A percentile compares a stretch with the other conserved stretches of the same genome.
Evolutionary conservation across 2,113 vertebrate genomes (phyloP).

Genomic region (Neotoma lepida): DNA sequence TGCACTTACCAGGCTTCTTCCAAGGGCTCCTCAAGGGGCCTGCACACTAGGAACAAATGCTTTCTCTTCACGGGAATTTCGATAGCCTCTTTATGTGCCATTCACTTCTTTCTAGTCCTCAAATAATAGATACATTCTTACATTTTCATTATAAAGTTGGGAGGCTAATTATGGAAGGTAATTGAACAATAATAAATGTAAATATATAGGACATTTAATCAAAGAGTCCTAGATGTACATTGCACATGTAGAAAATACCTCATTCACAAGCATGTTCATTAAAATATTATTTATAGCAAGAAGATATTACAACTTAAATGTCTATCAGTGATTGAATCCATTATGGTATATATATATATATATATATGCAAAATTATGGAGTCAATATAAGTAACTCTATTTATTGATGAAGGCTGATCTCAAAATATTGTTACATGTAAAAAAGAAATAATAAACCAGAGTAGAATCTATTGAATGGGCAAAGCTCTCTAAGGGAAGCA

Average conservation of each 20-base stretch:
- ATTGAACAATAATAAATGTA: slow-evolving; percentile 4
- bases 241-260: not conserved
- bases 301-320: slow-evolving; percentile 15
- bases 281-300: not conserved
- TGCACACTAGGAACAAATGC: not conserved
- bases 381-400: not conserved
- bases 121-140: not conserved
- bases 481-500: not conserved
- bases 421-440: slow-evolving; percentile 5
- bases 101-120: not conserved
- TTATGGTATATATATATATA: not conserved
- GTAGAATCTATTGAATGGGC: not conserved
- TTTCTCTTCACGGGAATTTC: not conserved
- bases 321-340: not conserved
- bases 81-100: not conserved
- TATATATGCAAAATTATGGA: not conserved
- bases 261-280: not conserved
- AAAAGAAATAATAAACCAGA: not conserved
- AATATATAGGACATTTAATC: not conserved
- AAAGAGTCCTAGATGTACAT: not conserved
- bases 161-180: not conserved
- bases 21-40: not conserved
- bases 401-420: not conserved
- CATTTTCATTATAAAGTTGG: not conserved
- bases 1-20: not conserved